phyloP scores from a whole-genome alignment of 1,140 invertebrate species.

The Watersipora subatra region DNA sequence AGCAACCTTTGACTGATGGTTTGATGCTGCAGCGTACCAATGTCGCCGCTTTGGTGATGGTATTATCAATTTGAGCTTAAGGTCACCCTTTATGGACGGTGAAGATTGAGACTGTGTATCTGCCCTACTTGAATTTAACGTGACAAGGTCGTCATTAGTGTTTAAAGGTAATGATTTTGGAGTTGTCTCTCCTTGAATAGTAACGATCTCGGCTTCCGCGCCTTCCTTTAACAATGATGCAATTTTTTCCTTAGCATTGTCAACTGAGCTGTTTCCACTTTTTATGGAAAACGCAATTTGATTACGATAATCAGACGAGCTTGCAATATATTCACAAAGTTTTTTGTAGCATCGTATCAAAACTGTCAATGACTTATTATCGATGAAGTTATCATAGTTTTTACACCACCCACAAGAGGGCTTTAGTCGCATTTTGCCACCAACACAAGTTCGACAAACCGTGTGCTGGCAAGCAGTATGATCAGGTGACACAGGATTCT shows the following conservation, averaged over 20 bases:
- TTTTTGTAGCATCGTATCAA: conserved; percentile 75
- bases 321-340: conserved; percentile 63
- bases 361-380: conserved; percentile 66
- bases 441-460: conserved; percentile 64
- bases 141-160: too few species aligned
- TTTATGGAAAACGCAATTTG: neutral
- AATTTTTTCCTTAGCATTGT: neutral
- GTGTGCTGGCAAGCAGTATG: conserved; percentile 73
- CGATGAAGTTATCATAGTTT: conserved; percentile 64
- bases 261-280: neutral
- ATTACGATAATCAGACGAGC: conserved; percentile 41
- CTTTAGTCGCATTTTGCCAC: conserved; percentile 67
- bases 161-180: too few species aligned
- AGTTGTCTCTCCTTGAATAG: too few species aligned
- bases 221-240: neutral
- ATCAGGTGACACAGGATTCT: conserved; percentile 64
- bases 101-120: too few species aligned
- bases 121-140: too few species aligned
- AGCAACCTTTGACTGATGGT: too few species aligned
- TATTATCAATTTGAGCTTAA: too few species aligned
- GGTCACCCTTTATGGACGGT: too few species aligned
- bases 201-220: too few species aligned
- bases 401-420: conserved; percentile 71
- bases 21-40: too few species aligned
- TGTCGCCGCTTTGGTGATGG: too few species aligned